Evolutionary conservation across 2,797 vertebrate genomes (phyloP).

Genomic region (Cercopithecus diana): DNA sequence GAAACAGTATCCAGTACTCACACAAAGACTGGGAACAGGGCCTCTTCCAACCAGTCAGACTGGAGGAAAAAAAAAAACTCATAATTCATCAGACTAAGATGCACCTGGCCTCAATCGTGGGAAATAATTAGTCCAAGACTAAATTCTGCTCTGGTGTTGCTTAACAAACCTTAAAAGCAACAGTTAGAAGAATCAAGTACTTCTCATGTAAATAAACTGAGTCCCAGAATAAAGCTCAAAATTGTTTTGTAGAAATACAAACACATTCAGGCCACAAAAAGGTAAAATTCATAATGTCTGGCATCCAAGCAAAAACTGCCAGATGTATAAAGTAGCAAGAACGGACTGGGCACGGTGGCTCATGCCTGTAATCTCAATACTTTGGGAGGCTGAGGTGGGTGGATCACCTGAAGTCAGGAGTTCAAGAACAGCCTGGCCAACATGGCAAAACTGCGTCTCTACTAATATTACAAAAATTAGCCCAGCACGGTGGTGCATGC

Average conservation of each 20-base stretch:
- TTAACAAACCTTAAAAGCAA: not conserved
- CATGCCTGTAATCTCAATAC: too few species aligned
- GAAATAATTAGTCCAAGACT: not conserved
- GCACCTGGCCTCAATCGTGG: not conserved
- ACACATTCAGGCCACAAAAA: not conserved
- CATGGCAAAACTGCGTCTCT: too few species aligned
- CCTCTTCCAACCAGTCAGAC: not conserved
- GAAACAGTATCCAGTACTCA: not conserved
- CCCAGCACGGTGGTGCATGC: too few species aligned
- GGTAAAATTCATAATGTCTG: not conserved
- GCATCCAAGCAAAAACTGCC: not conserved
- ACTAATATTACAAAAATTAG: too few species aligned
- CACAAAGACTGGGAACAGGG: not conserved
- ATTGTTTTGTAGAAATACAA: not conserved
- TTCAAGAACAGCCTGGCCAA: too few species aligned
- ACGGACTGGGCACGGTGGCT: too few species aligned
- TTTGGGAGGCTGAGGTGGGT: too few species aligned
- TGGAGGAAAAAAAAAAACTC: not conserved
- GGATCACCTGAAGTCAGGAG: too few species aligned
- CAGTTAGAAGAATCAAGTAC: not conserved
- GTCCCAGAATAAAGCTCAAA: not conserved
- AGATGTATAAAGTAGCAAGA: not conserved
- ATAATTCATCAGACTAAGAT: not conserved
- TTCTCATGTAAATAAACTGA: not conserved
- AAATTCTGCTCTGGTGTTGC: not conserved